Percentiles rank a stretch among this genome's conserved stretches.
phyloP scores from a whole-genome alignment of 2,113 vertebrate species.

The Crypturellus undulatus region DNA sequence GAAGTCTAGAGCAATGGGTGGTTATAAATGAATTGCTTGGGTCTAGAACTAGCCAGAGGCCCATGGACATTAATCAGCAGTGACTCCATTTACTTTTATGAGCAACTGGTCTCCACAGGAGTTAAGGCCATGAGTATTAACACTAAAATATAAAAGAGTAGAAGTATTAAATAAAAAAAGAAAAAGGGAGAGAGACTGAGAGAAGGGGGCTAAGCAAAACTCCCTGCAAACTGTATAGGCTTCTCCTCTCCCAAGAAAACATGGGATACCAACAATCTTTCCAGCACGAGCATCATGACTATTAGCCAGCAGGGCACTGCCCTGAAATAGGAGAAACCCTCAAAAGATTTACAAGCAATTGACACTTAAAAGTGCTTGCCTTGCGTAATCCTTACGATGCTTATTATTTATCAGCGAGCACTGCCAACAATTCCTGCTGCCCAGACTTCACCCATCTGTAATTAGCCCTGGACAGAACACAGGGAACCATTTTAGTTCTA shows the following conservation, averaged over 20 bases:
- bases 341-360: neutral
- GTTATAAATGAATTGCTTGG: neutral
- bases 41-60: neutral
- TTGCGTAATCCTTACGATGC: neutral
- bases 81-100: neutral
- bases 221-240: neutral
- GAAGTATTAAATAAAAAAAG: neutral
- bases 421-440: neutral
- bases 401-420: neutral
- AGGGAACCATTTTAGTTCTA: neutral
- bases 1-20: neutral
- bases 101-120: neutral
- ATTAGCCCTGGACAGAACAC: neutral
- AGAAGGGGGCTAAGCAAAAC: neutral
- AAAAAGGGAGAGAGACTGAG: no score
- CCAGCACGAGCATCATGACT: neutral
- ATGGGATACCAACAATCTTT: no score
- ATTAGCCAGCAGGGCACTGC: neutral
- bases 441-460: neutral
- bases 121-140: neutral
- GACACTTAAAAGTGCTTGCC: neutral
- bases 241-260: neutral
- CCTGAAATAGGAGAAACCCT: neutral
- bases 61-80: neutral
- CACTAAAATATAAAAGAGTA: neutral